Evolutionary conservation across 2,888 invertebrate genomes (phyloP), one percentile per base, ranked within the genome.

Genomic region (Leptinotarsa rubiginosa): DNA sequence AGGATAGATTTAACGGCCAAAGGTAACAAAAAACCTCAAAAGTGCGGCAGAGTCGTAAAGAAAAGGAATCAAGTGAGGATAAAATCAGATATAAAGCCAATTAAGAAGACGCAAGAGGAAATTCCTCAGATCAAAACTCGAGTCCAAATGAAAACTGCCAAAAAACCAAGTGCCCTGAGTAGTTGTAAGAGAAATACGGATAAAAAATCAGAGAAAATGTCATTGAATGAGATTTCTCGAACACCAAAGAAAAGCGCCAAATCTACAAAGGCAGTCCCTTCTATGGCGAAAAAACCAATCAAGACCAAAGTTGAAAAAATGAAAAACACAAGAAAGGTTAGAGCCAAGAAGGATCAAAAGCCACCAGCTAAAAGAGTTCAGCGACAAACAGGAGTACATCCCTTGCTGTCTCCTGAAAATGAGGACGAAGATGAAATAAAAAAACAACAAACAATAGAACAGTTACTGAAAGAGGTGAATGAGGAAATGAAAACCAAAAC

Each of bases 381-480:
- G 77, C 3, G 83, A 83, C 82, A 83, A 47, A 85, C 82, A 69
- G 80, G 79, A n/a, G 83, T 84, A 15, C 83, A 83, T 84, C 13
- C 83, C 83, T 70, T 75, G 77, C 75, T 73, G 70, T 20, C 69
- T 50, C 25, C 47, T 65, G n/a, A 85, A 71, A 85, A 84, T 71
- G 84, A 84, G 7, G 72, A 75, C 16, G 70, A 72, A 85, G 47
- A 86, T 85, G 76, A 77, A 66, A 72, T 77, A 25, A 77, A 76
- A 66, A 79, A 77, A 70, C 73, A 73, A 41, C 75, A 77, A 72
- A 75, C 77, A 31, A 75, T 75, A 18, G 70, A 75, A 49, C 65
- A 74, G 41, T 47, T 77, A 18, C 18, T 75, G 65, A 77, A 77
- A 67, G 69, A 77, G 70, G 75, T 75, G 4, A 77, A 77, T 41